Conservation (phyloP, 2,888 invertebrate genomes). For the Agrypnus murinus region DNA sequence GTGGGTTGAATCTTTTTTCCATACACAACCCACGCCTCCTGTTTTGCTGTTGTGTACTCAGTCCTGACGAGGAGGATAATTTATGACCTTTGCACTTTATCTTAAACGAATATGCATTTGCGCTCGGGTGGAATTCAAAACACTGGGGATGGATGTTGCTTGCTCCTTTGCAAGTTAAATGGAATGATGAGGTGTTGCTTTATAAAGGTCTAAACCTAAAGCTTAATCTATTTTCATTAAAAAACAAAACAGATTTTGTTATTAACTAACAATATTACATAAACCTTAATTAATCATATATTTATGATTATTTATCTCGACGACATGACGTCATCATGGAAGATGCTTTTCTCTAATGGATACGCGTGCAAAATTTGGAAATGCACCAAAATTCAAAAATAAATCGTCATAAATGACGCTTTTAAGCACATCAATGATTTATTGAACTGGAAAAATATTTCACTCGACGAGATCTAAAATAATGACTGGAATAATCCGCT, state of each 20-base stretch:
- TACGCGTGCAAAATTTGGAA: background rate
- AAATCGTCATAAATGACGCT: background rate
- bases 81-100: constrained; percentile 46
- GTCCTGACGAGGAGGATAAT: constrained; percentile 29
- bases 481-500: no score
- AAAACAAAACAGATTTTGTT: no score
- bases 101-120: constrained; percentile 42
- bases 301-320: no score
- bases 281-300: background rate
- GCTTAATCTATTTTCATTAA: constrained; percentile 25
- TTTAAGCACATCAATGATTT: no score
- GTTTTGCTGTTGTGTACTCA: constrained; percentile 7
- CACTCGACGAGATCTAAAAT: no score
- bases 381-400: background rate
- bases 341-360: no score
- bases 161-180: constrained; percentile 39
- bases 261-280: background rate
- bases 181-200: constrained; percentile 25
- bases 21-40: background rate
- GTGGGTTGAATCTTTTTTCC: constrained; percentile 24
- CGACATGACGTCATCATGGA: no score
- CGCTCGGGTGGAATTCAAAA: constrained; percentile 40
- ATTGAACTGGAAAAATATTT: no score
- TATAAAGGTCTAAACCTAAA: constrained; percentile 18
- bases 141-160: constrained; percentile 23